These are phyloP conservation scores for Bombycilla garrulus DNA, from an alignment of 2,113 vertebrate genomes.

Conservation along the genomic window DNA sequence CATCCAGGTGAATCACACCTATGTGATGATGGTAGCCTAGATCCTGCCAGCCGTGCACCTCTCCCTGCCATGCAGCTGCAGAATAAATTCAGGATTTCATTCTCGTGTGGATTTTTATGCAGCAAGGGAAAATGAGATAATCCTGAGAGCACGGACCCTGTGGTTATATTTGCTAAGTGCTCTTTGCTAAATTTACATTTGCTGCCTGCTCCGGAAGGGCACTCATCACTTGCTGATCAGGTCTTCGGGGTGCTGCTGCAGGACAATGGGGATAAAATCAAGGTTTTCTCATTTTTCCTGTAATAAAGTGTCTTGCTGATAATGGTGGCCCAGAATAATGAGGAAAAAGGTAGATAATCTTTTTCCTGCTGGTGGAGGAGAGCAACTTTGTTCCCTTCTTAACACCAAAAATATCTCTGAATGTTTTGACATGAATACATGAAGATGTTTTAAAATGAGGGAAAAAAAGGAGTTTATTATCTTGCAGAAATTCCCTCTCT, in stretches of 20 bases:
- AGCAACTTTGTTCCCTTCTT: background rate
- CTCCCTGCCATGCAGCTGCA: background rate
- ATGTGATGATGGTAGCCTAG: background rate
- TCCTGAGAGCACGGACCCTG: background rate
- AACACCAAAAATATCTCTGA: background rate
- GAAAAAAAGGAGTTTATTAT: background rate
- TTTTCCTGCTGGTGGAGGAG: background rate
- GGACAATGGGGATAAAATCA: background rate
- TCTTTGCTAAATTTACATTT: constrained; percentile 11
- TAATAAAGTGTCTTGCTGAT: background rate
- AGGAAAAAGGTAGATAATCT: background rate
- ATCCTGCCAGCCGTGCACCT: background rate
- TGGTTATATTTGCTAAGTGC: constrained; percentile 24
- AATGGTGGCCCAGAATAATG: background rate
- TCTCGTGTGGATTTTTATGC: background rate
- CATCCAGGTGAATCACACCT: background rate
- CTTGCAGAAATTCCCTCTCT: background rate
- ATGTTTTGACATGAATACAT: background rate
- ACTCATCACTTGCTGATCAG: background rate
- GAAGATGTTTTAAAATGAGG: background rate
- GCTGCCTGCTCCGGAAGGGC: background rate
- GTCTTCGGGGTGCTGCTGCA: background rate
- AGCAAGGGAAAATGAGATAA: background rate
- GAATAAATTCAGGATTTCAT: background rate
- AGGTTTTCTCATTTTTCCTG: background rate